Conservation (phyloP, 2,113 vertebrate species). For the Clupea harengus region DNA sequence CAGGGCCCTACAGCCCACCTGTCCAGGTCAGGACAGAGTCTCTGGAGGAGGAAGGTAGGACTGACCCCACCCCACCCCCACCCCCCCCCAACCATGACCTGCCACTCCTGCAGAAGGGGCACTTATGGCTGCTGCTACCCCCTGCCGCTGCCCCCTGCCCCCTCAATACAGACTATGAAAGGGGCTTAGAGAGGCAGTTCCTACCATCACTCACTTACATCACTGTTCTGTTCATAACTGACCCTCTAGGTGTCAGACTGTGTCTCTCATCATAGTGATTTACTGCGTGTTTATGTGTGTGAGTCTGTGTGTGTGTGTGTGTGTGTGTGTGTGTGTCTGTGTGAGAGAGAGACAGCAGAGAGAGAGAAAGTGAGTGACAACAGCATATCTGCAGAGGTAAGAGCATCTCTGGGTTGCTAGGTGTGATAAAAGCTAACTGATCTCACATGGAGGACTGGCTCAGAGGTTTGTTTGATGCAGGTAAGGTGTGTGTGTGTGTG, state of each 20-base stretch:
- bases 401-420: too few relatives aligned
- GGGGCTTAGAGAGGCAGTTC: too few relatives aligned
- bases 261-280: not conserved
- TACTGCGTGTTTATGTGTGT: not conserved
- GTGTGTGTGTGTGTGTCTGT: constrained; percentile 20
- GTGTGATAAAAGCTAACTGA: constrained; percentile 26
- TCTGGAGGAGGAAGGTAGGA: constrained; percentile 93
- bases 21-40: constrained; percentile 96
- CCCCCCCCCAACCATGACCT: too few relatives aligned
- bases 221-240: too few relatives aligned
- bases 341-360: not conserved
- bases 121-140: too few relatives aligned
- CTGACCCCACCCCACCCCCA: constrained; percentile 72
- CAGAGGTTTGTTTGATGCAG: constrained; percentile 37
- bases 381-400: too few relatives aligned
- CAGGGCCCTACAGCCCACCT: constrained; percentile 92
- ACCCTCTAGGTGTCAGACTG: not conserved
- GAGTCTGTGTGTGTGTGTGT: not conserved
- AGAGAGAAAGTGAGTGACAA: too few relatives aligned
- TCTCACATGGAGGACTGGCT: constrained; percentile 41
- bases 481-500: constrained; percentile 43
- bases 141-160: too few relatives aligned
- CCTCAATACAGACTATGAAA: too few relatives aligned
- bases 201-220: too few relatives aligned
- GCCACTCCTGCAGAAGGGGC: too few relatives aligned